These are phyloP conservation scores for Dichetophora obliterata DNA, from an alignment of 2,888 invertebrate genomes.

Conservation along the genomic window DNA sequence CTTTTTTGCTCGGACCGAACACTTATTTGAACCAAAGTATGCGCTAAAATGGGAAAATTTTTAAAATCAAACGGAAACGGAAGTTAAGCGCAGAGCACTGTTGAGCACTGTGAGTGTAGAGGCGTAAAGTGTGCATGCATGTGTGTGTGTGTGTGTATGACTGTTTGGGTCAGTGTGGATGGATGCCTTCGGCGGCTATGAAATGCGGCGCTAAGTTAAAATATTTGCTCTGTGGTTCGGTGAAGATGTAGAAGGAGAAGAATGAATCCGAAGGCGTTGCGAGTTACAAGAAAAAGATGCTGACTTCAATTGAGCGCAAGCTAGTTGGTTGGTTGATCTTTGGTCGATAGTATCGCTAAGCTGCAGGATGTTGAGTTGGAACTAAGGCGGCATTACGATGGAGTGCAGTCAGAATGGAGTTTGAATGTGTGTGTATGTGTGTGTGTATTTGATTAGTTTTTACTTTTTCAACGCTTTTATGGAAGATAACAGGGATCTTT, in stretches of 20 bases:
- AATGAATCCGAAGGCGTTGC: background rate
- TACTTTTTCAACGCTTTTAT: background rate
- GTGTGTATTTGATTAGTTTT: background rate
- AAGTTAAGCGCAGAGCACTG: background rate
- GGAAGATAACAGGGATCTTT: conserved; percentile 14
- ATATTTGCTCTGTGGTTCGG: background rate
- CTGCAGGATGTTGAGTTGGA: background rate
- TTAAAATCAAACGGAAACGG: conserved; percentile 28
- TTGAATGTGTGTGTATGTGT: background rate
- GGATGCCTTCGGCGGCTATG: background rate
- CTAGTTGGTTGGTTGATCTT: background rate
- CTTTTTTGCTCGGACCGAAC: background rate
- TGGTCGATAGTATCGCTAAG: background rate
- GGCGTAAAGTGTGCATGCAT: background rate
- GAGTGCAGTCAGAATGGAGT: background rate
- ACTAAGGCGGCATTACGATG: background rate
- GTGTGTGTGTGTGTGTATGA: background rate
- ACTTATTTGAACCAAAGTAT: background rate
- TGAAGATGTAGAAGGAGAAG: background rate
- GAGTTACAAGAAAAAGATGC: background rate
- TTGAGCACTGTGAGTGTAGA: too few relatives aligned
- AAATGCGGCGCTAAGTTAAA: background rate
- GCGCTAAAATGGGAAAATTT: conserved; percentile 1
- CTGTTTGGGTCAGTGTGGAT: background rate
- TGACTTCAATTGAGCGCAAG: conserved; percentile 18